These are phyloP conservation scores for Poecilobothrus nobilitatus DNA, from an alignment of 2,888 invertebrate species.

Conservation along the genomic window DNA sequence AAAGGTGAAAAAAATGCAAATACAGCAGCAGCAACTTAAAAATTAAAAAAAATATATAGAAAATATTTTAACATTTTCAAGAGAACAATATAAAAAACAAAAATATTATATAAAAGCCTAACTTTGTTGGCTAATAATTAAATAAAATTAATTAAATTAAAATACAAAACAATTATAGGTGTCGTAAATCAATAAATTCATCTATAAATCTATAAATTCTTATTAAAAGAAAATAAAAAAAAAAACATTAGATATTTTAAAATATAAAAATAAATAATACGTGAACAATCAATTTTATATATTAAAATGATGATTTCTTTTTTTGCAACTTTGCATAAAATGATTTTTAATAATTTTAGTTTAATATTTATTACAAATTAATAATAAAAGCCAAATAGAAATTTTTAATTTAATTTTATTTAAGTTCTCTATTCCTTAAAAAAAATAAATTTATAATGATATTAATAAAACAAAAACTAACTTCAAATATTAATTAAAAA, in stretches of 20 bases:
- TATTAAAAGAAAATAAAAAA: not conserved
- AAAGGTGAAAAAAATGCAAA: constrained; percentile 7
- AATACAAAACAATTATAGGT: not conserved
- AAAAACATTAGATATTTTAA: not conserved
- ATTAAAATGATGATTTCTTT: not conserved
- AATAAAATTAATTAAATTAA: not conserved
- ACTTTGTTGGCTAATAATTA: not conserved
- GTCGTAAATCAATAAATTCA: not conserved
- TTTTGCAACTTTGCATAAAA: not conserved
- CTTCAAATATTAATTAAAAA: too few species aligned
- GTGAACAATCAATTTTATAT: not conserved
- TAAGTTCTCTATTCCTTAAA: not conserved
- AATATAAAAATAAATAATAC: not conserved
- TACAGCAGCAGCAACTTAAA: constrained; percentile 9
- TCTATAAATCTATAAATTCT: not conserved
- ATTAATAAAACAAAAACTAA: not conserved
- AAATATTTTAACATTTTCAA: not conserved
- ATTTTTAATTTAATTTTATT: not conserved
- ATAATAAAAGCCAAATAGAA: not conserved
- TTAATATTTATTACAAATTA: not conserved
- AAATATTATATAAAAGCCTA: not conserved
- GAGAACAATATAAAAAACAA: not conserved
- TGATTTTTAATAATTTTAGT: not conserved
- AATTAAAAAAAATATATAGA: not conserved
- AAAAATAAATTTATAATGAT: not conserved